These are phyloP conservation scores for Aphelocoma coerulescens DNA, from an alignment of 2,113 vertebrate genomes.

Conservation along the genomic window DNA sequence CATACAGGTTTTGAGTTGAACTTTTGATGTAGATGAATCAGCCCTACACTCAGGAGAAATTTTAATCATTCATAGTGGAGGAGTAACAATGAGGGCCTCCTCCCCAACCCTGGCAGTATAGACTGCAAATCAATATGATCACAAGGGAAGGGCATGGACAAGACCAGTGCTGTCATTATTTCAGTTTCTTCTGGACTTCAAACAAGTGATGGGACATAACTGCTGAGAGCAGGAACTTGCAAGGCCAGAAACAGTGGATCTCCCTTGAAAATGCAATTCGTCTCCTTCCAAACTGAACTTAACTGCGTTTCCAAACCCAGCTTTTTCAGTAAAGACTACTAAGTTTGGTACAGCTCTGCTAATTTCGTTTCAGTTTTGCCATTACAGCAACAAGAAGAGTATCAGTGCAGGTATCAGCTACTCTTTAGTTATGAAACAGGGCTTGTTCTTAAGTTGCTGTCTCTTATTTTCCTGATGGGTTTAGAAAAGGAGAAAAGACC, in stretches of 20 bases:
- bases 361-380: neutral
- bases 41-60: neutral
- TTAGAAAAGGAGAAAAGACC: neutral
- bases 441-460: neutral
- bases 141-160: neutral
- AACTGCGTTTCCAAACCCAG: neutral
- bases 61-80: neutral
- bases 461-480: neutral
- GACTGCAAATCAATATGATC: neutral
- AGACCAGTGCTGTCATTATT: neutral
- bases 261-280: neutral
- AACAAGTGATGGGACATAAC: fast-evolving
- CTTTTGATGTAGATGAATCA: neutral
- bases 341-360: neutral
- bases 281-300: neutral
- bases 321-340: neutral
- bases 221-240: neutral
- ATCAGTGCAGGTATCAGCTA: neutral
- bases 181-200: neutral
- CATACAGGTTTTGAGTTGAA: neutral
- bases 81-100: neutral
- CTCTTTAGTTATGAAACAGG: neutral
- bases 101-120: fast-evolving
- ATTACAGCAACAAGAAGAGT: neutral
- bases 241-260: neutral